A percentile compares a stretch with the other conserved stretches of the same genome.
phyloP scores from a whole-genome alignment of 1,140 invertebrate species.

The Dinoponera quadriceps region DNA sequence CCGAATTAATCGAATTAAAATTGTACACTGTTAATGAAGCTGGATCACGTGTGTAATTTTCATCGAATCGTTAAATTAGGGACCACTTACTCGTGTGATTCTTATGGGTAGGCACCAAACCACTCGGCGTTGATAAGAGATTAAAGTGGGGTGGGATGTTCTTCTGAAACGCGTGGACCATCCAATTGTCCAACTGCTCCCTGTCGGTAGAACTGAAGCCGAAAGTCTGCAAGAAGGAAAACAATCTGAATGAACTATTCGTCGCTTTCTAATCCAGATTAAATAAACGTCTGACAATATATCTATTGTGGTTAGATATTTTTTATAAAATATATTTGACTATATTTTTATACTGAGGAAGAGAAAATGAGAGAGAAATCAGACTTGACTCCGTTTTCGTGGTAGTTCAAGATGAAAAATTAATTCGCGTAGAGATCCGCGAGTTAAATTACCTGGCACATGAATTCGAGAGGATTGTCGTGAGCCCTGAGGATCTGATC shows the following conservation, averaged over 20 bases:
- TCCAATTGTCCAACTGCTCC: constrained; percentile 92
- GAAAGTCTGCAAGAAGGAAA: constrained; percentile 87
- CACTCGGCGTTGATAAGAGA: constrained; percentile 86
- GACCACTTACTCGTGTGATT: constrained; percentile 82
- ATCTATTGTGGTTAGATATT: not conserved
- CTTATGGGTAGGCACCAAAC: constrained; percentile 76
- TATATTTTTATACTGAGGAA: too few relatives aligned
- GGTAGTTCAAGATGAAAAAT: not conserved
- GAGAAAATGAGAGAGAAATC: too few relatives aligned
- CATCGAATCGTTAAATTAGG: not conserved
- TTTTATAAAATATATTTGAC: not conserved
- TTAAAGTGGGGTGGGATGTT: constrained; percentile 93
- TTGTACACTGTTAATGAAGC: constrained; percentile 24
- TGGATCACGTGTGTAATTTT: not conserved
- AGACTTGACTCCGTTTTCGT: too few relatives aligned
- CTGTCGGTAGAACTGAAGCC: constrained; percentile 91
- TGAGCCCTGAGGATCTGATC: constrained; percentile 92
- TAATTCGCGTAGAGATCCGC: not conserved
- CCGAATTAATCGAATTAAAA: not conserved
- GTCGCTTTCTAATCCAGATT: not conserved
- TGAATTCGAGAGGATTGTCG: constrained; percentile 93
- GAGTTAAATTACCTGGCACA: constrained; percentile 90
- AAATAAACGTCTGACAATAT: not conserved
- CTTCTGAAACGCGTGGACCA: constrained; percentile 92
- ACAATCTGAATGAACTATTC: constrained; percentile 40